Evolutionary conservation across 1,140 invertebrate species (phyloP).

Genomic region (Zophobas atratus): DNA sequence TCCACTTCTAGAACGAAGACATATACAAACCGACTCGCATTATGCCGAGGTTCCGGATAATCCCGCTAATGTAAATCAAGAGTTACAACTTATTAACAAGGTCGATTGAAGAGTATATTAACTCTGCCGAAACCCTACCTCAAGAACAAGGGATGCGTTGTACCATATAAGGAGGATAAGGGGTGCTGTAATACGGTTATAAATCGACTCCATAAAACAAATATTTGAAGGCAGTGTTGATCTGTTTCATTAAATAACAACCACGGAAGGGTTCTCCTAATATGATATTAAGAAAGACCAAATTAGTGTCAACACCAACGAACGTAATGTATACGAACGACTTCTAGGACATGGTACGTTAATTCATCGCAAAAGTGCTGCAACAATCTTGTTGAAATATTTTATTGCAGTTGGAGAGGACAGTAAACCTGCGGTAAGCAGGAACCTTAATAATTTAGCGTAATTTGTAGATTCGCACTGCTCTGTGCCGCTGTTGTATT

Average conservation of each 20-base stretch:
- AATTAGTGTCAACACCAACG: conserved; percentile 20
- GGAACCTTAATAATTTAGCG: conserved; percentile 29
- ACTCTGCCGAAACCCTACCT: neutral
- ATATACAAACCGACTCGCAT: neutral
- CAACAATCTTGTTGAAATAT: conserved; percentile 31
- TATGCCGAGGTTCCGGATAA: neutral
- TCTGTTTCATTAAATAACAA: conserved; percentile 38
- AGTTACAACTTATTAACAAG: conserved; percentile 3
- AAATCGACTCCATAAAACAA: conserved; percentile 31
- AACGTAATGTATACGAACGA: conserved; percentile 15
- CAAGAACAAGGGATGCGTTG: conserved; percentile 15
- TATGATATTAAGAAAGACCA: conserved; percentile 7
- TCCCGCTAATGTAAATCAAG: conserved; percentile 7
- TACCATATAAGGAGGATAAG: conserved; percentile 17
- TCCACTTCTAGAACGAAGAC: too few species aligned
- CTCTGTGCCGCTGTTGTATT: neutral
- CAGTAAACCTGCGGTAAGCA: conserved; percentile 24
- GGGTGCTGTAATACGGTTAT: conserved; percentile 26
- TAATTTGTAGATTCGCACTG: conserved; percentile 1
- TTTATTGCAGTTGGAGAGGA: conserved; percentile 11
- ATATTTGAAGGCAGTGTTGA: conserved; percentile 32
- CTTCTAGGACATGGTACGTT: conserved; percentile 5
- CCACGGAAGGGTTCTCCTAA: conserved; percentile 24
- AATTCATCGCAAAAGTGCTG: conserved; percentile 14
- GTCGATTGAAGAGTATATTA: conserved; percentile 8